phyloP scores from a whole-genome alignment of 1,140 invertebrate genomes.

The Pseudomyrmex sp. region DNA sequence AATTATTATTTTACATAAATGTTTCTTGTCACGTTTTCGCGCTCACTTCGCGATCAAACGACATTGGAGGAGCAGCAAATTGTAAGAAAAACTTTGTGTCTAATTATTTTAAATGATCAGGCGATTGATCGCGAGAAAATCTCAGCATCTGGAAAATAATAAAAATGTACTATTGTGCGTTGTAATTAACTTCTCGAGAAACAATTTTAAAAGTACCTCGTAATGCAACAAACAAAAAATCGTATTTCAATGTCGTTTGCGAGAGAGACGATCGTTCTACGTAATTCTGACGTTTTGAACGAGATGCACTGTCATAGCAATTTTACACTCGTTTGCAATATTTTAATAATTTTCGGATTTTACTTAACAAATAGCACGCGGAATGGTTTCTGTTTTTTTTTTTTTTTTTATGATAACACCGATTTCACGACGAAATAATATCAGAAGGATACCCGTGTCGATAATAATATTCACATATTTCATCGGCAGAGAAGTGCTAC shows the following conservation, averaged over 20 bases:
- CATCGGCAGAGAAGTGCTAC: neutral
- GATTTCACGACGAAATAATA: conserved; percentile 2
- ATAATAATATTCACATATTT: neutral
- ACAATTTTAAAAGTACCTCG: neutral
- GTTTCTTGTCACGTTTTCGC: neutral
- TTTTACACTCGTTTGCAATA: neutral
- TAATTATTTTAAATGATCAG: neutral
- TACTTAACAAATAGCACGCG: conserved; percentile 35
- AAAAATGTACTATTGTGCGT: neutral
- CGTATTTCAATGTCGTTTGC: conserved; percentile 49
- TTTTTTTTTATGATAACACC: neutral
- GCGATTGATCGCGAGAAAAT: too few relatives aligned
- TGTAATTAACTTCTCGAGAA: neutral
- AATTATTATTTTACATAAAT: conserved; percentile 39
- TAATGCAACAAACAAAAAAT: neutral
- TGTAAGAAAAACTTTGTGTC: neutral
- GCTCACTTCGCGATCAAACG: neutral
- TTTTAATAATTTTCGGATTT: neutral
- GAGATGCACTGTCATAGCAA: neutral
- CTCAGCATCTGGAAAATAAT: neutral
- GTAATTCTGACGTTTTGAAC: neutral
- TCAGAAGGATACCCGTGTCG: neutral
- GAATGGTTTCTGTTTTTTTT: neutral
- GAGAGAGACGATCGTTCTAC: conserved; percentile 29
- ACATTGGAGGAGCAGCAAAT: conserved; percentile 31